Conservation (phyloP, 2,888 invertebrate species). For the Xestoiulus laeticollis region DNA sequence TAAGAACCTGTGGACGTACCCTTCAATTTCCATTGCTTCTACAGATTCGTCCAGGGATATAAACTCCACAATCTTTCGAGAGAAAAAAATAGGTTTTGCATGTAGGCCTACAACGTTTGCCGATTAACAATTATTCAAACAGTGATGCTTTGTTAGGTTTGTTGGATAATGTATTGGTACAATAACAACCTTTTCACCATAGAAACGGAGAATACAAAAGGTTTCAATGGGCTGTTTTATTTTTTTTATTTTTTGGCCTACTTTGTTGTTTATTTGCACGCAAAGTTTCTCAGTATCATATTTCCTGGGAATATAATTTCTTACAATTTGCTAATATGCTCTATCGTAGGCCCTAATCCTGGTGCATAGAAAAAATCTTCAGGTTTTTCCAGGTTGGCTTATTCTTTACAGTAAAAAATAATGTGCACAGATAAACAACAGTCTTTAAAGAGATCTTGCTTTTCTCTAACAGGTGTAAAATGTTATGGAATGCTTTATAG, state of each 20-base stretch:
- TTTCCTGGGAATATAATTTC: no score
- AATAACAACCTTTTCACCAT: not conserved
- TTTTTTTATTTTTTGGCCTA: not conserved
- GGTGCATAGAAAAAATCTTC: no score
- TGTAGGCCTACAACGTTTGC: not conserved
- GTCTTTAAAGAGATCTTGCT: no score
- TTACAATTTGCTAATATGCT: no score
- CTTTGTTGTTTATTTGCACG: no score
- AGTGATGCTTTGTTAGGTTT: not conserved
- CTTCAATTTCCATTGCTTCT: slow-evolving; percentile 68
- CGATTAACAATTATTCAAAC: not conserved
- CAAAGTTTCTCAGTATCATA: no score
- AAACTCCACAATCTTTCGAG: slow-evolving; percentile 66
- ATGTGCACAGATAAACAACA: no score
- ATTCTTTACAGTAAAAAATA: no score
- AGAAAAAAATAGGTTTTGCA: slow-evolving; percentile 55
- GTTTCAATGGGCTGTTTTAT: not conserved
- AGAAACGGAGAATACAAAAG: not conserved
- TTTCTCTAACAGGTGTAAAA: no score
- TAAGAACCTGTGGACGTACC: slow-evolving; percentile 62
- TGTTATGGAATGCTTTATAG: no score
- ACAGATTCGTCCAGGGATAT: slow-evolving; percentile 65
- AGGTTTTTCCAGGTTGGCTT: no score
- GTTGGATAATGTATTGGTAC: not conserved
- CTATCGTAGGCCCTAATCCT: no score